Evolutionary conservation across 2,888 invertebrate genomes (phyloP).

Genomic region (Xestia xanthographa): DNA sequence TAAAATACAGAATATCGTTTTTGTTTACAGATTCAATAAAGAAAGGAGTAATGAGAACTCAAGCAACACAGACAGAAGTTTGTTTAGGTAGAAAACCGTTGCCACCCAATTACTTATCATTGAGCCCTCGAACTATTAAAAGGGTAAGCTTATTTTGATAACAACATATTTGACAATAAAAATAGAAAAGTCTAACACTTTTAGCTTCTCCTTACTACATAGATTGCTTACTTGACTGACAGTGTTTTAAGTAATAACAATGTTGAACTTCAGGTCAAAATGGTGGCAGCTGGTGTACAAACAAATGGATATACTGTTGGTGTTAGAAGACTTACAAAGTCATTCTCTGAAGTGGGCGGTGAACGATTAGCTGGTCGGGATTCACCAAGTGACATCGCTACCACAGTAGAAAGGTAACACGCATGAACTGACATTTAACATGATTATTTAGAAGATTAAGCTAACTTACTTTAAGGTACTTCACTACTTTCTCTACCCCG

Average conservation of each 20-base stretch:
- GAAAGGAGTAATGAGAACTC: conserved; percentile 96
- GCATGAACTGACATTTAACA: background rate
- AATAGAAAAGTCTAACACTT: background rate
- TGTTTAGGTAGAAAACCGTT: conserved; percentile 93
- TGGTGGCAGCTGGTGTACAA: conserved; percentile 97
- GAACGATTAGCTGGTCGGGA: conserved; percentile 82
- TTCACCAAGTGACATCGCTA: conserved; percentile 77
- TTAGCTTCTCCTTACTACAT: background rate
- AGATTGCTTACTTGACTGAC: background rate
- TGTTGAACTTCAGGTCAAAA: conserved; percentile 91
- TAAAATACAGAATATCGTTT: background rate
- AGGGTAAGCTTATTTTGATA: conserved; percentile 88
- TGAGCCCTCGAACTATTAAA: conserved; percentile 96
- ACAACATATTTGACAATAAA: background rate
- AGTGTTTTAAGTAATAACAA: background rate
- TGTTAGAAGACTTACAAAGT: conserved; percentile 94
- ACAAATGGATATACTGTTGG: conserved; percentile 94
- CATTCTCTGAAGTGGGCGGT: conserved; percentile 94
- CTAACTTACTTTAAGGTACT: background rate
- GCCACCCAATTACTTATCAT: conserved; percentile 93
- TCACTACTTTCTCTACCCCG: background rate
- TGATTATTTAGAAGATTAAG: too few species aligned
- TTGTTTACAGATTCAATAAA: conserved; percentile 94
- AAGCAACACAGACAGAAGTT: conserved; percentile 97
- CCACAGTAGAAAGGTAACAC: conserved; percentile 83